A percentile compares a stretch with the other conserved stretches of the same genome.
These are phyloP conservation scores for Macropus fuliginosus DNA, from an alignment of 2,797 vertebrate species.

Conservation along the genomic window DNA sequence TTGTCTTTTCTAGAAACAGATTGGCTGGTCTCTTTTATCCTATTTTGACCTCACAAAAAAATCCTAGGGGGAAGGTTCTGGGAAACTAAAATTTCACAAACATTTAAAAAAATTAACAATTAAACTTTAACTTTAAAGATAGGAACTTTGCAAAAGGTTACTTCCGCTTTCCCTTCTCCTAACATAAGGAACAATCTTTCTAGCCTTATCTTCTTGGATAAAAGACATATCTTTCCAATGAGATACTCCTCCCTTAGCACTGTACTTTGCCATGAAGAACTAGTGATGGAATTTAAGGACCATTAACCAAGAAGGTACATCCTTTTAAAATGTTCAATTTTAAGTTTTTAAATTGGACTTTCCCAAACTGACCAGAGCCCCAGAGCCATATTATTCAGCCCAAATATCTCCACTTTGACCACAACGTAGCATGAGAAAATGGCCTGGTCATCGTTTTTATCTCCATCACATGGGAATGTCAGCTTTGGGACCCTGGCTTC, in stretches of 20 bases:
- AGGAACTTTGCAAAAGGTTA: no score
- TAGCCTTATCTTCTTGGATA: no score
- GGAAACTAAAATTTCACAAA: no score
- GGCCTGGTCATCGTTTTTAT: background rate
- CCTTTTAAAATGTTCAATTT: background rate
- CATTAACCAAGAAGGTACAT: background rate
- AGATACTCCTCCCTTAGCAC: no score
- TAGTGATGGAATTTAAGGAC: background rate
- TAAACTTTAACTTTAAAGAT: no score
- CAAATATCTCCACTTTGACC: background rate
- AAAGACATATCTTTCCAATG: no score
- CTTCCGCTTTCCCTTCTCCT: no score
- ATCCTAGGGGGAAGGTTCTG: no score
- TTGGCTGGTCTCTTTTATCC: background rate
- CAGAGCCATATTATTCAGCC: background rate
- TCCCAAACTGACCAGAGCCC: background rate
- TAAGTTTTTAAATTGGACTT: background rate
- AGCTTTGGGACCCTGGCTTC: background rate
- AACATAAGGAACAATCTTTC: no score
- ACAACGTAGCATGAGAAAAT: background rate
- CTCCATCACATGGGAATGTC: background rate
- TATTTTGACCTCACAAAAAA: no score
- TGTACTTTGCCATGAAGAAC: no score
- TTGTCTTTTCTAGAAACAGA: background rate
- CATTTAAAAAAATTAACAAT: no score